Evolutionary conservation across 92 coral and sea anemone genomes (phyloP), one percentile per base, ranked within the genome.

Genomic region (Phymanthus crucifer): DNA sequence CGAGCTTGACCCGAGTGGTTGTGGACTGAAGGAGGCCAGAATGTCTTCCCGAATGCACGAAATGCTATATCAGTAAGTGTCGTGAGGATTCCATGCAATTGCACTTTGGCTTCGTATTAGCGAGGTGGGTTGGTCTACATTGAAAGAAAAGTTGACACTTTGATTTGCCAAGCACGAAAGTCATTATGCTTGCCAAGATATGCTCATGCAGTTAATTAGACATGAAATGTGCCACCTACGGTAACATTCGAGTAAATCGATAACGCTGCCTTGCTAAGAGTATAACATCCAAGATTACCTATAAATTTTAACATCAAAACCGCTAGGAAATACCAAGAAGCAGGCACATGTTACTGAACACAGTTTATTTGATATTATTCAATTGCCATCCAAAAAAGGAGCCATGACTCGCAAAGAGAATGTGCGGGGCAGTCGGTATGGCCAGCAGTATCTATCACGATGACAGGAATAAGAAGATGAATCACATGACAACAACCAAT

Each of bases 1-100:
- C 64, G 64, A 54, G 64, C 64, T 21, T 54, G 64, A 54, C 64
- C 64, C 64, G 64, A 54, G 27, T 21, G n/a, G 10, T 54, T 54
- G 64, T 21, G 4, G 64, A 54, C 8, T 54, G 64, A 54, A 54
- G 29, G 6, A 54, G 2, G n/a, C 64, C 64, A 54, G 64, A 54
- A 19, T 54, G 64, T 54, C 64, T 4, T 4, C 64, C 64, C 29
- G 64, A 54, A 54, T 24, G 13, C 64, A 54, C 27, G 64, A 54
- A 54, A 54, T 54, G 64, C n/a, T 14, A 5, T 21, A 54, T 21
- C 27, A 26, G 12, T 19, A 29, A n/a, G 24, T 6, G 27, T 11
- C n/a, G 4, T 21, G 27, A 8, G n/a, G 10, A 21, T 21, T 54
- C 14, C 17, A 17, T 21, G 21, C 64, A 4, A 24, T 54, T 21